Evolutionary conservation across 2,797 vertebrate species (phyloP).

Genomic region (Chanos chanos): DNA sequence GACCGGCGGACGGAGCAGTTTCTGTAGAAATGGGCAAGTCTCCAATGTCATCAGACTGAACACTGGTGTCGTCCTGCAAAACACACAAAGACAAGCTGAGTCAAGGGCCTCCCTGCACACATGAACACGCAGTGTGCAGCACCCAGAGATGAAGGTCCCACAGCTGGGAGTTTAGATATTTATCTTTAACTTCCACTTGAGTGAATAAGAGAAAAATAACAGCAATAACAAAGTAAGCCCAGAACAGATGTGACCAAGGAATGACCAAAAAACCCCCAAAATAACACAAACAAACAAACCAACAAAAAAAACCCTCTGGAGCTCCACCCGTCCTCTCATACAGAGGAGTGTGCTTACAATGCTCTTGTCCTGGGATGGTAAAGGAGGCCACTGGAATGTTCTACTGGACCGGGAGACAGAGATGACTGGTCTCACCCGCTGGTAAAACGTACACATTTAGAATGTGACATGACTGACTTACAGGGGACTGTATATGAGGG

Average conservation of each 20-base stretch:
- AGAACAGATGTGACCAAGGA: neutral
- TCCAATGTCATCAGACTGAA: too few species aligned
- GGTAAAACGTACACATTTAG: conserved; percentile 35
- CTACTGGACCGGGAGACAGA: conserved; percentile 39
- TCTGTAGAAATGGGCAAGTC: neutral
- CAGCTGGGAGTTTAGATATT: too few species aligned
- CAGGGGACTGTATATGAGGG: neutral
- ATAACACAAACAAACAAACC: too few species aligned
- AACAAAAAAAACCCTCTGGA: neutral
- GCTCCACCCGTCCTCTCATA: neutral
- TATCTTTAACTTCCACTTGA: too few species aligned
- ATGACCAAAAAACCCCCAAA: too few species aligned
- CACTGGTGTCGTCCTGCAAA: neutral
- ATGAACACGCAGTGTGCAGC: too few species aligned
- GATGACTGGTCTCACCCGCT: conserved; percentile 43
- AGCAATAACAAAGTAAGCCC: neutral
- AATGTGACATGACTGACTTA: neutral
- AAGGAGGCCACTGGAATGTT: conserved; percentile 56
- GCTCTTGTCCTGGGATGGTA: conserved; percentile 55
- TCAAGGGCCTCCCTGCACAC: too few species aligned
- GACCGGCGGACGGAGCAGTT: too few species aligned
- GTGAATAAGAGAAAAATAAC: neutral
- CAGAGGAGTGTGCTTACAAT: too few species aligned
- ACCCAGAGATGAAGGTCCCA: neutral
- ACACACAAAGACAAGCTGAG: neutral